Evolutionary conservation across 2,888 invertebrate species (phyloP).

Genomic region (Dyspetes luteomarginatus): DNA sequence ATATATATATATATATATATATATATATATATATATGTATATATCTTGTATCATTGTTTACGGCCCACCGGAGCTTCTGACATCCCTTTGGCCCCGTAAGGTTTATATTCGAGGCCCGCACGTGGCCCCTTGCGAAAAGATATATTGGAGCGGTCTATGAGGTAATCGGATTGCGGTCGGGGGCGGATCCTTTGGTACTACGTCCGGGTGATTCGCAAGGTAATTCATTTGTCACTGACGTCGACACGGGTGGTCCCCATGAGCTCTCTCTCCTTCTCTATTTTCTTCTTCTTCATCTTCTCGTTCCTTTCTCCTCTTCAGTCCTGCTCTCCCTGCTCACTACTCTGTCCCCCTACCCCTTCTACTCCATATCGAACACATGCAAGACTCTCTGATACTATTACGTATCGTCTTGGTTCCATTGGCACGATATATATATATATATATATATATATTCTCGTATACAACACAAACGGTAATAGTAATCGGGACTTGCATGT

Average conservation of each 20-base stretch:
- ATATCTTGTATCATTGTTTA: constrained; percentile 26
- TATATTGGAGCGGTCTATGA: constrained; percentile 47
- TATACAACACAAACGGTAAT: neutral
- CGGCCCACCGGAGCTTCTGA: neutral
- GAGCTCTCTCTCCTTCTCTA: constrained; percentile 24
- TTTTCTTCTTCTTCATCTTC: constrained; percentile 21
- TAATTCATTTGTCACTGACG: constrained; percentile 66
- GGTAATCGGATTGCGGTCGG: constrained; percentile 66
- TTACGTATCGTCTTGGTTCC: neutral
- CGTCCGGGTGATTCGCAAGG: constrained; percentile 58
- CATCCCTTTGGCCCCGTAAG: neutral
- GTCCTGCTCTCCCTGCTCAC: neutral
- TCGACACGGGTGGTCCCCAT: constrained; percentile 40
- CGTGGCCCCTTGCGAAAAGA: constrained; percentile 35
- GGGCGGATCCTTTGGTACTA: constrained; percentile 53
- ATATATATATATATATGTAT: too few species aligned
- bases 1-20: too few species aligned
- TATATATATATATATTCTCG: too few species aligned
- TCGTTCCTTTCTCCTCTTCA: constrained; percentile 14
- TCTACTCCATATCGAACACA: neutral
- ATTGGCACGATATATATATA: neutral
- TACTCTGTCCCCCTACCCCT: constrained; percentile 6
- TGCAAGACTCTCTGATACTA: neutral
- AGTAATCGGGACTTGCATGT: neutral
- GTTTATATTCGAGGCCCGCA: constrained; percentile 46